Evolutionary conservation across 2,888 invertebrate genomes (phyloP).

Genomic region (Lepidonotus clava): DNA sequence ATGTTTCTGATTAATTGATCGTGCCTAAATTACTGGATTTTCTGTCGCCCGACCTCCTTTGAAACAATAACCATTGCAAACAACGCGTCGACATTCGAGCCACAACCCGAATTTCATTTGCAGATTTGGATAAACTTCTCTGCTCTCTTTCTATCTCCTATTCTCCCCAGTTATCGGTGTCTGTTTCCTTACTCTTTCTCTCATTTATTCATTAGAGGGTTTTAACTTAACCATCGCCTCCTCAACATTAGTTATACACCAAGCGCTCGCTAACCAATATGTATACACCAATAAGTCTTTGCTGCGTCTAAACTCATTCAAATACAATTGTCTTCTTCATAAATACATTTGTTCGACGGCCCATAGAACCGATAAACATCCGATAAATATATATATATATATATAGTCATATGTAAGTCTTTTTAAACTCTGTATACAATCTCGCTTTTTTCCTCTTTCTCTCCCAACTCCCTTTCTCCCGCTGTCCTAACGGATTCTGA

Average conservation of each 20-base stretch:
- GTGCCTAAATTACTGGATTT: slow-evolving; percentile 44
- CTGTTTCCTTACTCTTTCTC: background rate
- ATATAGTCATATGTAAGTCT: slow-evolving; percentile 16
- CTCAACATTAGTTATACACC: background rate
- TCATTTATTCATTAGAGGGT: background rate
- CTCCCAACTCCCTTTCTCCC: background rate
- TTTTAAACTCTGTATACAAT: slow-evolving; percentile 18
- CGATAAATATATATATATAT: background rate
- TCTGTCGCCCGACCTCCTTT: background rate
- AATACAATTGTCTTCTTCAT: background rate
- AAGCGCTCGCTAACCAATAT: background rate
- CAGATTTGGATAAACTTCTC: slow-evolving; percentile 10
- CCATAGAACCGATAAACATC: background rate
- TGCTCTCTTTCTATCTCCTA: background rate
- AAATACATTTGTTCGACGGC: background rate
- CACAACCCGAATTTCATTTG: slow-evolving; percentile 30
- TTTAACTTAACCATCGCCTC: background rate
- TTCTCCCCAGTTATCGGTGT: background rate
- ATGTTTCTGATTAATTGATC: slow-evolving; percentile 49
- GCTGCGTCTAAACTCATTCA: background rate
- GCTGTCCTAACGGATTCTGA: background rate
- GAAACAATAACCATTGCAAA: slow-evolving; percentile 52
- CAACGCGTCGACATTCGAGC: slow-evolving; percentile 31
- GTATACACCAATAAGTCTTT: background rate
- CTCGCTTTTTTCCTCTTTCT: background rate